Evolutionary conservation across 2,888 invertebrate species (phyloP), one percentile per base, ranked within the genome.

Genomic region (Aproaerema taeniolella): DNA sequence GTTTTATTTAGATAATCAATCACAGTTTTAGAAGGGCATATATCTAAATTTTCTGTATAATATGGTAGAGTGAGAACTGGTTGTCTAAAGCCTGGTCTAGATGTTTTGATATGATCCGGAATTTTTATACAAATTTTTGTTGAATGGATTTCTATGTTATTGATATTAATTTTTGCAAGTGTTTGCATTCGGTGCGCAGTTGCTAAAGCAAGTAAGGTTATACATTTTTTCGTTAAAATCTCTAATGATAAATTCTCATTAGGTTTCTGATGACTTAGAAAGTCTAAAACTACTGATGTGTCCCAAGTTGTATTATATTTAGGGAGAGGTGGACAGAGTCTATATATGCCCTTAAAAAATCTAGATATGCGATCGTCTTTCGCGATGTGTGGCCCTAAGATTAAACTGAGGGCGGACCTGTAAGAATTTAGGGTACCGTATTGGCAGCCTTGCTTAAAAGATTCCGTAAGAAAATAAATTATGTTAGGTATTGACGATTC

Each of bases 101-200:
- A 31, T 10, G 39, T 38, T 34, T 42, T 31, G 20, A 39, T 31
- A 5, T 24, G 26, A 25, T 40, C 40, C 2, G 40, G 31, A 13
- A 40, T 35, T 36, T 36, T 35, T 17, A 41, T 41, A 1, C 24
- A 15, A 16, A 40, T 15, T 11, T 25, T 14, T n/a, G 24, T 9
- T 28, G 16, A 7, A 8, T 14, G 8, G 6, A 14, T 8, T 31
- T 20, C 12, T 9, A 40, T 40, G 14, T 40, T 35, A 10, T 13
- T 6, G 24, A 40, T 31, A 25, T 33, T 40, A 29, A 32, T 35
- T 28, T 14, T 25, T 6, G 35, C 14, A 8, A 35, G 11, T 1
- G 35, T 35, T 16, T 44, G 41, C 8, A 38, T 34, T 25, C 44
- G 25, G 12, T 41, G 36, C 15, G 38, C 38, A 15, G 41, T 44